phyloP scores from a whole-genome alignment of 2,797 vertebrate genomes.

The Megalops cyprinoides region DNA sequence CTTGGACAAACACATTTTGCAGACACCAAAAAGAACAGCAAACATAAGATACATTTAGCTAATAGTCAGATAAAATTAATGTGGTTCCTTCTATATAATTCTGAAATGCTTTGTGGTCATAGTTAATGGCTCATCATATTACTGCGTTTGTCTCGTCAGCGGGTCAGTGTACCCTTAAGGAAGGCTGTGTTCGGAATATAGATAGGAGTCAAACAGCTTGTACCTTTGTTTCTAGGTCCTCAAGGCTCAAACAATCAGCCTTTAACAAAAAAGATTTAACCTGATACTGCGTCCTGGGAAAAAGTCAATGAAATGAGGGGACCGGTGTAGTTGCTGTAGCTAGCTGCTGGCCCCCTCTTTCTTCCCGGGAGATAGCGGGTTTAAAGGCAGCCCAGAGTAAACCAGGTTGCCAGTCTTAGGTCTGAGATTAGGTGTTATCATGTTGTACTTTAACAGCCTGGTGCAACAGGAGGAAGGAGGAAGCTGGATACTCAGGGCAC shows the following conservation, averaged over 20 bases:
- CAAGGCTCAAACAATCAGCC: conserved; percentile 18
- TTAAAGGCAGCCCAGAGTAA: conserved; percentile 6
- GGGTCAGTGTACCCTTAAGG: conserved; percentile 15
- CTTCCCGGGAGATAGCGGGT: background rate
- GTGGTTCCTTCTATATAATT: background rate
- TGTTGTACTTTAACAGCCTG: conserved; percentile 10
- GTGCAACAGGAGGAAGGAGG: conserved; percentile 6
- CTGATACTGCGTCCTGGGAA: conserved; percentile 8
- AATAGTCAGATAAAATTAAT: background rate
- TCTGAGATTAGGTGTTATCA: conserved; percentile 4
- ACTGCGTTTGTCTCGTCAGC: background rate
- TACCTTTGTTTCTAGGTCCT: conserved; percentile 19
- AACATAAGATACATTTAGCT: background rate
- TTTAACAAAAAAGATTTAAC: conserved; percentile 22
- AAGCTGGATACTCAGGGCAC: background rate
- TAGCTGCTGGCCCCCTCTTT: background rate
- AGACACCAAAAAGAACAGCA: background rate
- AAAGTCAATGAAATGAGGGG: background rate
- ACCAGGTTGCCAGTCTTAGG: background rate
- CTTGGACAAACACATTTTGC: background rate
- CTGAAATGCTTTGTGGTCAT: background rate
- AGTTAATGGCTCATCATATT: background rate
- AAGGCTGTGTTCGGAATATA: background rate
- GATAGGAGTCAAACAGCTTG: conserved; percentile 15
- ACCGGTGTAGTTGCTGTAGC: background rate